Base-by-base conservation (phyloP, 2,113 vertebrate genomes). In the Hassar affinis region DNA sequence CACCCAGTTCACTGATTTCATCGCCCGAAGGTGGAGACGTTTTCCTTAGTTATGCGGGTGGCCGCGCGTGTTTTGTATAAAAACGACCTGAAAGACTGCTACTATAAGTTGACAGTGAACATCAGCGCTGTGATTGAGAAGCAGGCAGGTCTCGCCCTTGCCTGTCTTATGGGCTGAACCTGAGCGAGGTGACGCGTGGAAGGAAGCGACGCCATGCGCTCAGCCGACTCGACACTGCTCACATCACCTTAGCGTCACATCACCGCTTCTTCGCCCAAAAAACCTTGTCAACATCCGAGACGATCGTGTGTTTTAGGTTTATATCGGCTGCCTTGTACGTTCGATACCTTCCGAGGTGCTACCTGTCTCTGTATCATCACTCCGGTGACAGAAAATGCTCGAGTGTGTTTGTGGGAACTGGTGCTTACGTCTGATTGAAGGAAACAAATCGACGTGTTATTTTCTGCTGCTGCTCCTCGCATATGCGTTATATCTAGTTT, bases 401-500 rank as follows among this genome's bases (percentile, higher is more conserved):
- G 91, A 93, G 90, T 91, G 92, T 81, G 87, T 94, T 75, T 89
- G 92, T 6, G 90, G 89, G 78, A 93, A 89, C 85, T 93, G 92
- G 62, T 97, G 95, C 89, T 88, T 91, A 85, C 94, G 92, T 62
- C 88, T 96, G 75, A 89, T 92, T 82, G 94, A 97, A 83, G 90
- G 92, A 79, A 94, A 95, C 90, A 94, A 87, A 84, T 92, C 96
- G 2, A 91, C 91, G 47, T 93, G 96, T 88, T 96, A 93, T 87
- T 97, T 99, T 80, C 86, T 89, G 47, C 86, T 96, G 25, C 88
- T 99, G 91, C 68, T 96, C 7, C 85, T 95, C 17, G 93, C 90
- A 47, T 98, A 99, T 90, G 76, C 94, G 84, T 86, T 95, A 0
- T 99, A 97, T 89, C 91, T 99, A 80, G 45, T 96, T 4, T 89